These are phyloP conservation scores for Bradypodion pumilum DNA, from an alignment of 2,797 vertebrate species.

Conservation along the genomic window DNA sequence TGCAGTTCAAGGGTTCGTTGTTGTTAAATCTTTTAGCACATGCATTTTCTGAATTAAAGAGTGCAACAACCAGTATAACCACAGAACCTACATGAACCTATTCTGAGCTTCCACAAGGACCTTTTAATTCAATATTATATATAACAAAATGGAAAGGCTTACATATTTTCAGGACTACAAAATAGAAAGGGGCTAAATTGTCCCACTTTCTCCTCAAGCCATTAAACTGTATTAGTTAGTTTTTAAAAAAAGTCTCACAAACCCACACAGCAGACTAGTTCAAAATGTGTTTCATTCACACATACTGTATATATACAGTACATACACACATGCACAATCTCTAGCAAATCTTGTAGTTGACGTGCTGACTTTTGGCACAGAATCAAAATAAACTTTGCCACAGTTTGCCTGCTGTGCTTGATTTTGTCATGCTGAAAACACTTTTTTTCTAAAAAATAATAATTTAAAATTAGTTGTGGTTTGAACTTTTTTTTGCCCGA, in stretches of 20 bases:
- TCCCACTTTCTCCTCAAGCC: background rate
- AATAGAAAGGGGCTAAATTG: slow-evolving; percentile 13
- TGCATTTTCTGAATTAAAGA: slow-evolving; percentile 68
- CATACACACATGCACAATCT: background rate
- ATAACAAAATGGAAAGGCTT: slow-evolving; percentile 53
- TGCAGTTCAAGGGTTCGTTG: slow-evolving; percentile 53
- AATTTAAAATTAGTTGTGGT: slow-evolving; percentile 47
- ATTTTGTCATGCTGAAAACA: slow-evolving; percentile 62
- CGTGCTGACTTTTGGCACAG: slow-evolving; percentile 41
- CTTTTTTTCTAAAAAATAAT: slow-evolving; percentile 25
- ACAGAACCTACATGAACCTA: slow-evolving; percentile 60
- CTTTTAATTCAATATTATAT: slow-evolving; percentile 68
- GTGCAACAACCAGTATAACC: slow-evolving; percentile 49
- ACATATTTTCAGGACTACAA: slow-evolving; percentile 1
- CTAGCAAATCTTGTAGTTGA: slow-evolving; percentile 38
- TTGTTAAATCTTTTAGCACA: slow-evolving; percentile 45
- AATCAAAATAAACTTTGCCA: slow-evolving; percentile 45
- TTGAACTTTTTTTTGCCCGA: slow-evolving; percentile 38
- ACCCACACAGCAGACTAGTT: background rate
- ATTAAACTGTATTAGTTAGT: slow-evolving; percentile 4
- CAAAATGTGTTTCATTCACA: background rate
- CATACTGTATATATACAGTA: no score
- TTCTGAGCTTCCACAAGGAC: slow-evolving; percentile 58
- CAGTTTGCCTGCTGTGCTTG: slow-evolving; percentile 59
- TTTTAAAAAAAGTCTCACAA: slow-evolving; percentile 7